Base-by-base conservation (phyloP, 30 jellyfish, hydroid and myxozoan genomes). In the Phacellophora camtschatica region DNA sequence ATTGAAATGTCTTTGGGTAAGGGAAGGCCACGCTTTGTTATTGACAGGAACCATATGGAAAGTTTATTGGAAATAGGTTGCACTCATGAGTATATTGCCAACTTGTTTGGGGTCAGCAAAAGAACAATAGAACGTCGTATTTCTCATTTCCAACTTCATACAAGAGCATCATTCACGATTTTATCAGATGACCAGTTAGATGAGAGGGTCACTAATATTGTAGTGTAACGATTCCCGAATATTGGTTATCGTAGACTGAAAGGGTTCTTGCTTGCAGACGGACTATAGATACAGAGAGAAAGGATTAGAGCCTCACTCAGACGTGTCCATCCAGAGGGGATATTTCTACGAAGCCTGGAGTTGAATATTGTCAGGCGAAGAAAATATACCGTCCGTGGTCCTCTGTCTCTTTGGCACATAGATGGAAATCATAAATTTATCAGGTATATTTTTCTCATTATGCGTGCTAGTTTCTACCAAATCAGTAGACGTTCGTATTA, bases 401-500 rank as follows among this genome's bases (percentile, higher is more conserved):
- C 95, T 8, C 83, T 72, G 41, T 83, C 83, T 55, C 49, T 83
- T 41, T 83, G 95, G 95, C 95, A 83, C 79, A 7, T 71, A 9
- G 95, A 83, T 45, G 62, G 93, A 34, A 71, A 83, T 39, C 91
- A 67, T 45, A 82, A 82, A 56, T 82, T 66, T 22, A 69, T 82
- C 22, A 68, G 83, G 69, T 62, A 62, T 62, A 32, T 0, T 0
- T 28, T 9, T 23, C 30, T 8, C 10, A 10, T 8, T 42, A 16
- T 42, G 16, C 10, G 13, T 42, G 16, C 16, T 16, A 42, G 16
- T 8, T 8, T 8, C 55, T 42, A 42, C 10, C 55, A 16, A 9
- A 9, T 42, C 55, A 42, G 16, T n/a, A n/a, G n/a, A n/a, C n/a
- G n/a, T n/a, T n/a, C n/a, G n/a, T n/a, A n/a, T n/a, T n/a, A n/a